A percentile compares a stretch with the other conserved stretches of the same genome.
phyloP scores from a whole-genome alignment of 2,797 vertebrate genomes.

The Dendrocincla fuliginosa region DNA sequence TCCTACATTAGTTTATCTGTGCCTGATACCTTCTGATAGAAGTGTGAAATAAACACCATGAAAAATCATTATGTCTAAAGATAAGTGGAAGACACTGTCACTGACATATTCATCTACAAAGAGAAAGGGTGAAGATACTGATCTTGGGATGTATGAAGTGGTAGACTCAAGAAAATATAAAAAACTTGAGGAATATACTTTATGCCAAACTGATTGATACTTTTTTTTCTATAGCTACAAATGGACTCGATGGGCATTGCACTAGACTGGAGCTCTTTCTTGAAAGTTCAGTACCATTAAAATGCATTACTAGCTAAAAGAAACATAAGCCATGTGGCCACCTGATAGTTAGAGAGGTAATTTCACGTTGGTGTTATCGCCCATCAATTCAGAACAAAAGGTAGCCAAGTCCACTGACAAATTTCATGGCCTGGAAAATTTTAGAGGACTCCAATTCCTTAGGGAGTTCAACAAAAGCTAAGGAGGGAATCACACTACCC shows the following conservation, averaged over 20 bases:
- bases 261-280: background rate
- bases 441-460: background rate
- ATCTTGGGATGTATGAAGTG: background rate
- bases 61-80: background rate
- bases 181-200: background rate
- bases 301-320: background rate
- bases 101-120: background rate
- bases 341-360: background rate
- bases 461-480: background rate
- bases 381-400: background rate
- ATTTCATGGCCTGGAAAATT: background rate
- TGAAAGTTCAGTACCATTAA: background rate
- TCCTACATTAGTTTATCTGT: background rate
- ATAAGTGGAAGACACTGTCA: background rate
- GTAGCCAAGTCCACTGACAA: background rate
- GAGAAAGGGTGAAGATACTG: background rate
- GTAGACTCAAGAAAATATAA: background rate
- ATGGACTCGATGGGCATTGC: background rate
- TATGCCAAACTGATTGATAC: background rate
- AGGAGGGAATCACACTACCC: background rate
- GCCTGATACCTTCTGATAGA: background rate
- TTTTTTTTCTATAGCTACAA: background rate
- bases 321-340: background rate
- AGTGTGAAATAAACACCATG: background rate
- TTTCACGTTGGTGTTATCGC: background rate